Evolutionary conservation across 2,888 invertebrate genomes (phyloP), one percentile per base, ranked within the genome.

Genomic region (Holacanthella duospinosa): DNA sequence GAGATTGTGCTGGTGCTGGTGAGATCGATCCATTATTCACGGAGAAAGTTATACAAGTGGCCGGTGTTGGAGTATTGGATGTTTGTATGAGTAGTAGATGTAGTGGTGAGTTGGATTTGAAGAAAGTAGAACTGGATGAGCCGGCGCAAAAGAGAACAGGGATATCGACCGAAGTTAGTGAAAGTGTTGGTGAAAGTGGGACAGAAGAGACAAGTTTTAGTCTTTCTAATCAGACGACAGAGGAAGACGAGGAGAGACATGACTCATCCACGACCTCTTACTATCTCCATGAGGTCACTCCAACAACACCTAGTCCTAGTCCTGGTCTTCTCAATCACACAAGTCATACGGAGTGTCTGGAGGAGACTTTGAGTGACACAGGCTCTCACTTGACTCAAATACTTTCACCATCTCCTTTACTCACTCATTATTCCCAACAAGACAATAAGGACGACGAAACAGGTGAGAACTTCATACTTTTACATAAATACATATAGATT

Each of bases 81-180:
- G 12, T 4, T 48, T 36, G 36, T 16, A 9, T 6, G 36, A 36
- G 36, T 16, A 36, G 36, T 16, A 6, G 36, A 16, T 36, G 36
- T 36, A 6, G 9, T 16, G 16, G 36, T 16, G 36, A 6, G 9
- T 6, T 6, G 6, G 36, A 9, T 16, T 16, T 16, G 16, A 16
- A 6, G 9, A 36, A 36, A 36, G 16, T 6, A 36, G 36, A 36
- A 36, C 9, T 9, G 63, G 53, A 61, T 67, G 68, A 64, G 71
- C 71, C 68, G 70, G 71, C 68, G 68, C 71, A 68, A 65, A 64
- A 68, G 69, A 68, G 68, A 71, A 70, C 68, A 55, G 69, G 69
- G 68, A 69, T 72, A 72, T 72, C 71, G 71, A 72, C 70, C 71
- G 63, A 66, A 61, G 53, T 12, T 29, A 6, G 21, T 6, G 3